A percentile compares a stretch with the other conserved stretches of the same genome.
Evolutionary conservation across 92 coral and sea anemone species (phyloP).

Genomic region (Siderastrea siderea): DNA sequence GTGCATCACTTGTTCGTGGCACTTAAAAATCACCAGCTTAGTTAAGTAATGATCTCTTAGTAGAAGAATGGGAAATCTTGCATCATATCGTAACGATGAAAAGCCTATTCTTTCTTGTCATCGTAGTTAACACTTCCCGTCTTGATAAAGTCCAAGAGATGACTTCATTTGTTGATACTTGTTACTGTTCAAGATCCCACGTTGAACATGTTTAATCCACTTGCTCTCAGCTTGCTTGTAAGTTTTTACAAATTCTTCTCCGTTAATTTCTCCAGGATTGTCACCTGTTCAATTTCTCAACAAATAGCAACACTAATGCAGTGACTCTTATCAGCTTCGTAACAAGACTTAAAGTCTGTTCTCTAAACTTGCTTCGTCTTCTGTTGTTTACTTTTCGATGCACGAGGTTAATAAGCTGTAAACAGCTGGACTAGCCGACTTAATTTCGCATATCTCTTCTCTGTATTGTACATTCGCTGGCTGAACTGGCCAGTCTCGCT

Average conservation of each 20-base stretch:
- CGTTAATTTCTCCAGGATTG: not conserved
- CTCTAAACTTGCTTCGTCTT: not conserved
- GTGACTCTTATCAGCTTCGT: conserved; percentile 4
- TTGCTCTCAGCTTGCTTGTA: not conserved
- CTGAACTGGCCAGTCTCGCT: not conserved
- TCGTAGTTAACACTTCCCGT: not conserved
- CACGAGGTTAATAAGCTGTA: too few species aligned
- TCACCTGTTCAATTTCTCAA: not conserved
- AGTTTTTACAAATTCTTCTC: not conserved
- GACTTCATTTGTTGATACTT: not conserved
- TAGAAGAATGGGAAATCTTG: too few species aligned
- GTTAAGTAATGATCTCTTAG: too few species aligned
- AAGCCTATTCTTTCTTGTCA: too few species aligned
- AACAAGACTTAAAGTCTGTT: not conserved
- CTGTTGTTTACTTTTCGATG: not conserved
- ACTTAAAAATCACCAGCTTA: too few species aligned
- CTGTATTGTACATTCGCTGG: too few species aligned
- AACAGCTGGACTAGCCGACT: too few species aligned
- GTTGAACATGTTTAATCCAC: conserved; percentile 6
- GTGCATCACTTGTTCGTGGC: too few species aligned
- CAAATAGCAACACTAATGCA: not conserved
- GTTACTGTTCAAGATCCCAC: not conserved
- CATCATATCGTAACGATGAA: too few species aligned
- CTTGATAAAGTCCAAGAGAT: not conserved
- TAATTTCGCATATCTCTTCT: too few species aligned